Percentiles rank a stretch among this genome's conserved stretches.
phyloP scores from a whole-genome alignment of 2,113 vertebrate genomes.

The Furnarius figulus region DNA sequence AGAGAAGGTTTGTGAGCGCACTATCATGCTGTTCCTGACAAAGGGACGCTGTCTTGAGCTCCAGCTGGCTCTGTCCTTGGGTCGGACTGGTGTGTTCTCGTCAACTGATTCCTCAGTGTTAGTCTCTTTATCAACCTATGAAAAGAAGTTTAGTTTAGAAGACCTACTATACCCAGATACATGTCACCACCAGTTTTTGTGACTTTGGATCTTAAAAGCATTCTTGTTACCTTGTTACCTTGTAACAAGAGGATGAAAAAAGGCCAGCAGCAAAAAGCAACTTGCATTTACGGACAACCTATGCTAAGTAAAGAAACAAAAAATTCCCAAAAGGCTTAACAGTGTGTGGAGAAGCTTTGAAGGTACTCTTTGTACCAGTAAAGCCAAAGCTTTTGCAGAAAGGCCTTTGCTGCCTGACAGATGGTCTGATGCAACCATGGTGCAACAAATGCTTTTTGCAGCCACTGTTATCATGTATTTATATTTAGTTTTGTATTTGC shows the following conservation, averaged over 20 bases:
- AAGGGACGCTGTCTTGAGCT: conserved; percentile 73
- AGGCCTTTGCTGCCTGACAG: not conserved
- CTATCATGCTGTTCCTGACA: conserved; percentile 82
- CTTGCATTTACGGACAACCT: not conserved
- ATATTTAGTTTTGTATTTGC: not conserved
- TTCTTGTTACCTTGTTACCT: not conserved
- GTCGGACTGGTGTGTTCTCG: conserved; percentile 59
- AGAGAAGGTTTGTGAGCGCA: conserved; percentile 87
- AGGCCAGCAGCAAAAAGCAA: not conserved
- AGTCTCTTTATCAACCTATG: conserved; percentile 86
- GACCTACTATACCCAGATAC: not conserved
- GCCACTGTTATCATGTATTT: not conserved
- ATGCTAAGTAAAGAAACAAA: not conserved
- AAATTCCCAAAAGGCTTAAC: not conserved
- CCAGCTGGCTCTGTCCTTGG: conserved; percentile 77
- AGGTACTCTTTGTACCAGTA: not conserved
- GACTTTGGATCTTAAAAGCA: not conserved
- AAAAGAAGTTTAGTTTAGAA: not conserved
- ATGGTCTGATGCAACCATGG: not conserved
- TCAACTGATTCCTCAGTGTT: conserved; percentile 73
- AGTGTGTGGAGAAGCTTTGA: not conserved
- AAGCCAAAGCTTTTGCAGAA: not conserved
- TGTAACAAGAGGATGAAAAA: not conserved
- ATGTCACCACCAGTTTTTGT: not conserved
- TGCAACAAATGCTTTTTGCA: not conserved